phyloP scores from a whole-genome alignment of 2,113 vertebrate genomes.

The Caloenas nicobarica region DNA sequence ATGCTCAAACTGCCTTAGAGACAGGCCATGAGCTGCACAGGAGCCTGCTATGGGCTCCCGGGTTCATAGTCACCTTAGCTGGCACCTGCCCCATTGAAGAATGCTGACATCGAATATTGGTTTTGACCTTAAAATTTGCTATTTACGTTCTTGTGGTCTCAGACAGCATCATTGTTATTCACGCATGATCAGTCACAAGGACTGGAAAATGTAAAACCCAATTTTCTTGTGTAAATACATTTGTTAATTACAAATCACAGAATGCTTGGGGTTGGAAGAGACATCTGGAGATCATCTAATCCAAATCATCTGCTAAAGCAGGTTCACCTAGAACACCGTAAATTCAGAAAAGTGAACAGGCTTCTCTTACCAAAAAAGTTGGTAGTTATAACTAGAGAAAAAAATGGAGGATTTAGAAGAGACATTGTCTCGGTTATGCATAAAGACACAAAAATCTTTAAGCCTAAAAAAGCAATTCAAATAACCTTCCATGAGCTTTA shows the following conservation, averaged over 20 bases:
- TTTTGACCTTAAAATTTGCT: neutral
- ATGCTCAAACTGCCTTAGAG: neutral
- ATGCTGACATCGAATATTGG: neutral
- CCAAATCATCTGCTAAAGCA: too few species aligned
- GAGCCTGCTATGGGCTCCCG: neutral
- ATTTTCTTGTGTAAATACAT: neutral
- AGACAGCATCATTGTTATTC: neutral
- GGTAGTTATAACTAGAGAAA: neutral
- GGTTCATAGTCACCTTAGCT: neutral
- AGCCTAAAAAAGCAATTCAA: neutral
- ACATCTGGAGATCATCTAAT: too few species aligned
- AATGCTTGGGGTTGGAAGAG: too few species aligned
- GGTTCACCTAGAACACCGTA: neutral
- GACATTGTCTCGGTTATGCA: neutral
- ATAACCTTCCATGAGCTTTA: neutral
- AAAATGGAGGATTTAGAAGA: neutral
- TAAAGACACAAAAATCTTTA: neutral
- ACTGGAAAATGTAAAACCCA: neutral
- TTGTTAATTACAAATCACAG: neutral
- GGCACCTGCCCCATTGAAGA: neutral
- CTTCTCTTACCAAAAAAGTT: neutral
- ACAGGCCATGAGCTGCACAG: neutral
- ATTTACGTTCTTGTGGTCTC: neutral
- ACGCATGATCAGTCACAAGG: neutral
- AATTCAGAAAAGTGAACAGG: neutral